Percentiles rank a stretch among this genome's conserved stretches.
Evolutionary conservation across 2,797 vertebrate species (phyloP).

Genomic region (Fringilla coelebs): DNA sequence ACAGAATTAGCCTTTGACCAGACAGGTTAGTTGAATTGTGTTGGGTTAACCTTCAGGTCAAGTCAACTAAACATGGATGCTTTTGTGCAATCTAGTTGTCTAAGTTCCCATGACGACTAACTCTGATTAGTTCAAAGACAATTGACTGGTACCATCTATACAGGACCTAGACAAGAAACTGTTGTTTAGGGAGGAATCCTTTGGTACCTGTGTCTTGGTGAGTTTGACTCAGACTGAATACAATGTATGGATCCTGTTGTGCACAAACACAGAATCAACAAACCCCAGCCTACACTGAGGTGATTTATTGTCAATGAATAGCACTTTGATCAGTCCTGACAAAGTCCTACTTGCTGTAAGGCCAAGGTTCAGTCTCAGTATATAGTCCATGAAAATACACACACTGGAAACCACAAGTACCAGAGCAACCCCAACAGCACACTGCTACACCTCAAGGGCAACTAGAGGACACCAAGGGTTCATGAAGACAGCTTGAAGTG

Average conservation of each 20-base stretch:
- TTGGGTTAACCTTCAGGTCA: neutral
- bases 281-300: neutral
- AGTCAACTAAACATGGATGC: neutral
- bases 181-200: neutral
- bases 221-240: neutral
- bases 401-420: neutral
- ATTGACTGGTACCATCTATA: neutral
- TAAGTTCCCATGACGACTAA: neutral
- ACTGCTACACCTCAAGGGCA: neutral
- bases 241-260: neutral
- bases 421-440: neutral
- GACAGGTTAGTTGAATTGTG: neutral
- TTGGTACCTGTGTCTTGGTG: neutral
- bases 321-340: neutral
- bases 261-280: neutral
- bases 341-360: neutral
- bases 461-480: neutral
- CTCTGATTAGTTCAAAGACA: neutral
- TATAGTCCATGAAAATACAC: neutral
- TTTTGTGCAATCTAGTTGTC: neutral
- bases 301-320: neutral
- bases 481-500: neutral
- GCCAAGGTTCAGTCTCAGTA: neutral
- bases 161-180: neutral
- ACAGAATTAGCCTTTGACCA: neutral